Percentiles rank a stretch among this genome's conserved stretches.
Evolutionary conservation across 2,113 vertebrate species (phyloP).

Genomic region (Herpailurus yagouaroundi): DNA sequence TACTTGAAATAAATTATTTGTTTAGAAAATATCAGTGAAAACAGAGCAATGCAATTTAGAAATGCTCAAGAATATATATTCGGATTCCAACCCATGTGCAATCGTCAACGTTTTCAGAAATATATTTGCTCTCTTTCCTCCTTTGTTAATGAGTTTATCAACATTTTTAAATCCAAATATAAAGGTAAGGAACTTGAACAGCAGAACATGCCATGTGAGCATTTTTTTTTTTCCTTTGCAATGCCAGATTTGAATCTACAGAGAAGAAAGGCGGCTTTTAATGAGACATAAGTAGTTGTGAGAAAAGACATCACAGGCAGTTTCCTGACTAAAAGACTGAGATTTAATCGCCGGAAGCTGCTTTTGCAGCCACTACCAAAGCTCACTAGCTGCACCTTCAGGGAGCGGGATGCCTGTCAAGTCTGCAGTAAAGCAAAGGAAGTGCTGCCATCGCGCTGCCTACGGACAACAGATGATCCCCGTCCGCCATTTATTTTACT

Average conservation of each 20-base stretch:
- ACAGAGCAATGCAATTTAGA: background rate
- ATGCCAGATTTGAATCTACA: constrained; percentile 11
- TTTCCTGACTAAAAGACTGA: constrained; percentile 76
- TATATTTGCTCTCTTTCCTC: background rate
- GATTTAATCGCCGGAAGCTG: constrained; percentile 73
- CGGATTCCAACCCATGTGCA: background rate
- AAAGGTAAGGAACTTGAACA: constrained; percentile 45
- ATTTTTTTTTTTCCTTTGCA: constrained; percentile 32
- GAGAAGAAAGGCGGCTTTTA: constrained; percentile 68
- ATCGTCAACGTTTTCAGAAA: background rate
- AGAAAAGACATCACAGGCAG: constrained; percentile 72
- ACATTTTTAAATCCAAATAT: constrained; percentile 51
- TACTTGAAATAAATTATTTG: background rate
- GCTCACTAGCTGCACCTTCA: background rate
- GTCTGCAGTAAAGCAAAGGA: constrained; percentile 42
- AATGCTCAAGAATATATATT: background rate
- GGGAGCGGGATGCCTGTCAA: constrained; percentile 57
- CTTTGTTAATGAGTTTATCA: constrained; percentile 26
- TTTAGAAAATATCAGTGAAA: background rate
- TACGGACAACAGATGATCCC: constrained; percentile 61
- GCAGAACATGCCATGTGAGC: constrained; percentile 59
- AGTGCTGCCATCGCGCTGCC: constrained; percentile 52
- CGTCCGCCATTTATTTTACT: constrained; percentile 77
- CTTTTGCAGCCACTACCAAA: constrained; percentile 60
- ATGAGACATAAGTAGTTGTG: constrained; percentile 77